Evolutionary conservation across 2,113 vertebrate species (phyloP).

Genomic region (Anarhynchus alexandrinus): DNA sequence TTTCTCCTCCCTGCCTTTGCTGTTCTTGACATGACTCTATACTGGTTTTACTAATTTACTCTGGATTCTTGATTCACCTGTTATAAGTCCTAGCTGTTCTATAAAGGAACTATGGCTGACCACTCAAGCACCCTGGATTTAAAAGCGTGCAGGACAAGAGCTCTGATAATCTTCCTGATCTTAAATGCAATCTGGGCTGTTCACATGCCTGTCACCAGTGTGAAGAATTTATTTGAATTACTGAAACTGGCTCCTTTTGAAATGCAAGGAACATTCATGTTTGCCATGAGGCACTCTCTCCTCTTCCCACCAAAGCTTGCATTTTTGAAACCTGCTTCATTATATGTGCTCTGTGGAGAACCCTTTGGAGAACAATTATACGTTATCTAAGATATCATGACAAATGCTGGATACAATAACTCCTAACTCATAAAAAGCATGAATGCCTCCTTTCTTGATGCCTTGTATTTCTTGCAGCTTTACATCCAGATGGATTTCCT

Average conservation of each 20-base stretch:
- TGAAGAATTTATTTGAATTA: conserved; percentile 35
- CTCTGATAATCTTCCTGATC: neutral
- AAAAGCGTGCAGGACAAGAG: neutral
- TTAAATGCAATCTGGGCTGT: neutral
- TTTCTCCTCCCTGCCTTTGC: neutral
- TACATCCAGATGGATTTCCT: conserved; percentile 20
- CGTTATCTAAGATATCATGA: conserved; percentile 31
- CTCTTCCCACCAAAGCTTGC: neutral
- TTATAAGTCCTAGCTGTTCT: conserved; percentile 5
- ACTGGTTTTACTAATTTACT: conserved; percentile 32
- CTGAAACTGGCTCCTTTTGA: conserved; percentile 1
- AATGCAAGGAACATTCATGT: neutral
- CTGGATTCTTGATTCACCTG: conserved; percentile 2
- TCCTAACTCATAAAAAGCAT: neutral
- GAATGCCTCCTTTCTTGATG: neutral
- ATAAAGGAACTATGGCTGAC: neutral
- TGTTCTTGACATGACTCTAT: neutral
- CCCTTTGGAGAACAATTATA: conserved; percentile 15
- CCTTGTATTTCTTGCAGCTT: conserved; percentile 25
- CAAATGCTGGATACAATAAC: conserved; percentile 15
- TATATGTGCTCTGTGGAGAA: neutral
- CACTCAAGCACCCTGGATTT: neutral
- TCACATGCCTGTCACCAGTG: neutral
- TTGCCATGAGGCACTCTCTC: neutral
- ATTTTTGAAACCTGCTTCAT: neutral